A percentile compares a stretch with the other conserved stretches of the same genome.
Conservation (phyloP, 2,797 vertebrate genomes). For the Aulostomus chinensis region DNA sequence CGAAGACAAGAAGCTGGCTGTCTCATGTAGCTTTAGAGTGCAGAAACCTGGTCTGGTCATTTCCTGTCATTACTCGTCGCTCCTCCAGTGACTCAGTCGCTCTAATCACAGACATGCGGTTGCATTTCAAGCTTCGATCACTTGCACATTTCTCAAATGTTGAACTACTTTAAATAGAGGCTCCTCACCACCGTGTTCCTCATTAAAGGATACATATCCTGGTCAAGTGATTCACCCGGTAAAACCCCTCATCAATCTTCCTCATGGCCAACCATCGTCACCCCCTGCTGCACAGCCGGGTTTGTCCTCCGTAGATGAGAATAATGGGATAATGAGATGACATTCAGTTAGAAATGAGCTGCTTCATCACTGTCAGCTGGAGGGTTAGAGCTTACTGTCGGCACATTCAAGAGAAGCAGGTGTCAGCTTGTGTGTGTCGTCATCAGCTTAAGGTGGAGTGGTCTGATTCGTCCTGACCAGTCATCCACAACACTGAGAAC, state of each 20-base stretch:
- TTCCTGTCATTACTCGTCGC: not conserved
- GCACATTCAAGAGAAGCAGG: no score
- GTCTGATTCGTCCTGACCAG: no score
- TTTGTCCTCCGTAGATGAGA: constrained; percentile 48
- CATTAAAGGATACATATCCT: no score
- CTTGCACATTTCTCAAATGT: no score
- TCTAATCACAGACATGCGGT: not conserved
- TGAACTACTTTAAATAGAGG: no score
- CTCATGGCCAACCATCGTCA: constrained; percentile 46
- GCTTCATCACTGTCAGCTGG: constrained; percentile 60
- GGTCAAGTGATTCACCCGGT: no score
- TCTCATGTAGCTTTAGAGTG: constrained; percentile 63
- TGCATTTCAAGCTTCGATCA: not conserved
- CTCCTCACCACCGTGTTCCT: no score
- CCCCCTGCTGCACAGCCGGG: constrained; percentile 56
- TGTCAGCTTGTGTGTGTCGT: no score
- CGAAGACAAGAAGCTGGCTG: constrained; percentile 58
- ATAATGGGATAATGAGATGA: constrained; percentile 65
- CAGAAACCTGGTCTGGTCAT: not conserved
- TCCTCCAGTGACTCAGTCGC: not conserved
- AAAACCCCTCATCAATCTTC: constrained; percentile 57
- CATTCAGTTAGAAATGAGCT: constrained; percentile 76
- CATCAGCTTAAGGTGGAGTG: no score
- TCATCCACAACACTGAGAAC: no score
- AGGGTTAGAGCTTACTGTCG: no score